Percentiles rank a stretch among this genome's conserved stretches.
Evolutionary conservation across 2,797 vertebrate species (phyloP).

Genomic region (Craterocephalus amniculus): DNA sequence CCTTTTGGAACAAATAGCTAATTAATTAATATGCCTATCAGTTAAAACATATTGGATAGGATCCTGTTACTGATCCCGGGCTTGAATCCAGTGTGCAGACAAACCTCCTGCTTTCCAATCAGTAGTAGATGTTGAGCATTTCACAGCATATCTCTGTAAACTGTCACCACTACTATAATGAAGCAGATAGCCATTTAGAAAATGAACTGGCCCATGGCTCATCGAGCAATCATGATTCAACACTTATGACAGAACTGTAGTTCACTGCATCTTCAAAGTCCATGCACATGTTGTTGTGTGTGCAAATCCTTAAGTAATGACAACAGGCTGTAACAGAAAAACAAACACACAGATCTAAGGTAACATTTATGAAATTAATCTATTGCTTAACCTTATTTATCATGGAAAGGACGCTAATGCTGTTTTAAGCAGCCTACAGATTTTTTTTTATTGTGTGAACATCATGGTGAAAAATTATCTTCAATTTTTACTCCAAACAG

Average conservation of each 20-base stretch:
- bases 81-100: constrained; percentile 31
- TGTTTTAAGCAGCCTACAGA: background rate
- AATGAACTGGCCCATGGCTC: constrained; percentile 51
- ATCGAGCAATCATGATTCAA: constrained; percentile 34
- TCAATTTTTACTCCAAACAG: background rate
- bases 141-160: constrained; percentile 48
- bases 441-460: background rate
- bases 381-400: background rate
- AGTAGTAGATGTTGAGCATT: constrained; percentile 41
- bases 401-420: background rate
- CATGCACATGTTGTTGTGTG: background rate
- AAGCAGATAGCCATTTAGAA: constrained; percentile 47
- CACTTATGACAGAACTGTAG: constrained; percentile 18
- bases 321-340: background rate
- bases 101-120: constrained; percentile 19
- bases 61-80: constrained; percentile 32
- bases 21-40: constrained; percentile 6
- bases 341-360: background rate
- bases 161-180: constrained; percentile 49
- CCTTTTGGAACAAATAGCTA: background rate
- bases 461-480: background rate
- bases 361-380: background rate
- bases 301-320: background rate
- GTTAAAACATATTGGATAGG: constrained; percentile 6
- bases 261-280: constrained; percentile 9